Conservation (phyloP, 2,113 vertebrate species). For the Dryoscopus gambensis region DNA sequence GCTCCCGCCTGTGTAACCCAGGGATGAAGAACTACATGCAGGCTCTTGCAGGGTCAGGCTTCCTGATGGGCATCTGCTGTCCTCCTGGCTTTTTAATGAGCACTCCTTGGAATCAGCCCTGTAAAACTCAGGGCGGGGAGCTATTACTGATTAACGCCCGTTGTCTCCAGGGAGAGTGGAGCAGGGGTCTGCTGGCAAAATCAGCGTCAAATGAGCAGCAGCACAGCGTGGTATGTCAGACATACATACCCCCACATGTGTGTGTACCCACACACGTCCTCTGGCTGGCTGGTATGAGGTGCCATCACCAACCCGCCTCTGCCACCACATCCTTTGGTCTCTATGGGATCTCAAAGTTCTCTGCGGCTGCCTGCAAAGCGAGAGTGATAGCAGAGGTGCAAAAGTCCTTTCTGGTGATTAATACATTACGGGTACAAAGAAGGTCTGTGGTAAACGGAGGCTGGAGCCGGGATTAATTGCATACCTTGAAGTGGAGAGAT, state of each 20-base stretch:
- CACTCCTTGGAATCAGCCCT: background rate
- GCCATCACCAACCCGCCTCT: background rate
- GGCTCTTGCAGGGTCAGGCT: constrained; percentile 1
- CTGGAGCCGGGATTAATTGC: constrained; percentile 68
- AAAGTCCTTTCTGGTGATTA: constrained; percentile 63
- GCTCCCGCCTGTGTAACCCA: background rate
- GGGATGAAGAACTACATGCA: background rate
- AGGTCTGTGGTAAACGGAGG: constrained; percentile 50
- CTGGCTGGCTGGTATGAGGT: background rate
- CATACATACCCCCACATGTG: accelerated
- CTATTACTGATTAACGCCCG: background rate
- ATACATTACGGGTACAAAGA: constrained; percentile 58
- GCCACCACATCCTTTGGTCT: background rate
- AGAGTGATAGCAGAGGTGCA: constrained; percentile 45
- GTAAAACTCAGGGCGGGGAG: constrained; percentile 7
- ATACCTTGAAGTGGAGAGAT: constrained; percentile 68
- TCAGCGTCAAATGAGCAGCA: background rate
- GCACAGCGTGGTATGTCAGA: background rate
- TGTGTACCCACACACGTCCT: background rate
- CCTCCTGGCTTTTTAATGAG: constrained; percentile 6
- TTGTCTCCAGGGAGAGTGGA: background rate
- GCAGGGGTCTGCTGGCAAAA: background rate
- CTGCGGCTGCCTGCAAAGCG: background rate
- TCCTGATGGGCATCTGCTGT: constrained; percentile 11
- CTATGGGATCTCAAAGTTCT: background rate